Evolutionary conservation across 2,113 vertebrate species (phyloP).

Genomic region (Nycticryphes semicollaris): DNA sequence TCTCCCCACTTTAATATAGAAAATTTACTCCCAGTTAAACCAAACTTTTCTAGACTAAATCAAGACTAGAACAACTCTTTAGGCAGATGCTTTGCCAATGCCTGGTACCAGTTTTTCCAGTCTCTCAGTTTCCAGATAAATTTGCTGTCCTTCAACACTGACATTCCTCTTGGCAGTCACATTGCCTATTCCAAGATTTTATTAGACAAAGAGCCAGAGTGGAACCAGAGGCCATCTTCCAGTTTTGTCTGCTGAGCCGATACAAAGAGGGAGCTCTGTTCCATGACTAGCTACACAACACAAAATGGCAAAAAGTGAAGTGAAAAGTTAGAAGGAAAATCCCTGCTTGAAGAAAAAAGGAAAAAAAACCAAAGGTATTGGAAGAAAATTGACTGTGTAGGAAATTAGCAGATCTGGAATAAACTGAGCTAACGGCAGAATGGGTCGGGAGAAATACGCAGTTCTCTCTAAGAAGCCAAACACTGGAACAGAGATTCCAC

Average conservation of each 20-base stretch:
- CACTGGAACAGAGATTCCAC: rapidly evolving
- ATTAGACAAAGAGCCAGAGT: neutral
- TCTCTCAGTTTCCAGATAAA: neutral
- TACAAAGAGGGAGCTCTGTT: neutral
- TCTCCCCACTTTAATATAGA: neutral
- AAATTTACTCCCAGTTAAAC: neutral
- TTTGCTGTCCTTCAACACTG: neutral
- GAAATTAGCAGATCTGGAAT: neutral
- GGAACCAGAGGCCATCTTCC: neutral
- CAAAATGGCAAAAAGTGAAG: neutral
- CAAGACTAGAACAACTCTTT: neutral
- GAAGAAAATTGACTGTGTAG: neutral
- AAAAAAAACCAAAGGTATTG: neutral
- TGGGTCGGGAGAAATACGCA: neutral
- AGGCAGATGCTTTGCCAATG: neutral
- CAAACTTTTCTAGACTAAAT: neutral
- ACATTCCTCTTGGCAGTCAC: neutral
- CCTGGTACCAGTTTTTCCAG: neutral
- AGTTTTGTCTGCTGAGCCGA: neutral
- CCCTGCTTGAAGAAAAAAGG: neutral
- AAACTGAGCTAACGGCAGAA: neutral
- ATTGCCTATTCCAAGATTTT: neutral
- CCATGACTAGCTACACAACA: neutral
- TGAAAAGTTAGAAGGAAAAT: neutral
- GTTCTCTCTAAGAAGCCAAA: neutral